Base-by-base conservation (phyloP, 1,140 invertebrate species). In the Drosophila cardini region DNA sequence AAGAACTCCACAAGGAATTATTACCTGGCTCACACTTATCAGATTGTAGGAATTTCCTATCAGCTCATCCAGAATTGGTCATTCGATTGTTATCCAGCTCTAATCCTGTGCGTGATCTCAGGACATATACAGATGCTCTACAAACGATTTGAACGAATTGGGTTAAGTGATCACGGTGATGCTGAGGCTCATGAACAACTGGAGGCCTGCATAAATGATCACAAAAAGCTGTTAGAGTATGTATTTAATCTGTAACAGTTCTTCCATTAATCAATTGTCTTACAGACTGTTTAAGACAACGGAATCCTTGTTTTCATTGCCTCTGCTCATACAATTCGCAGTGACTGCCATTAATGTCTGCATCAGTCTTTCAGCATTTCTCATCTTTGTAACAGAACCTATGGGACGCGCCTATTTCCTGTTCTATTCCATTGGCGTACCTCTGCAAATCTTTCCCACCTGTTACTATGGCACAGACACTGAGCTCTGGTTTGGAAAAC, bases 241-340 rank as follows among this genome's bases (percentile, higher is more conserved):
- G 50, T 52, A 7, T 5, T 21, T 46, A 77, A 38, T 11, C 15
- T 76, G 11, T 1, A 13, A 4, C 3, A 5, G 7, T 4, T 32
- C 1, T 0, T 50, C 2, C 11, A n/a, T 11, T 18, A 42, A 9
- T n/a, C 1, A 11, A 11, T n/a, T 65, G 5, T 48, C 16, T 34
- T 13, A 0, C 53, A 90, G 89, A 32, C 69, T 90, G 0, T 86
- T 80, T 21, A 36, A 62, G 0, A 64, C 67, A 2, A 45, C 90
- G 7, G 78, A 86, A 34, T 52, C 64, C 38, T 78, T 91, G 6
- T 78, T 90, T n/a, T 91, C 84, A 0, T 1, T 77, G 40, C 74
- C 89, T 9, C 83, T 91, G 79, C 76, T 91, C 0, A 78, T 91
- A 1, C 90, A 90, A 45, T 90, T 90, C 4, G 46, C 70, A n/a